Percentiles rank a stretch among this genome's conserved stretches.
Conservation (phyloP, 2,888 invertebrate species). For the Eudasyphora cyanicolor region DNA sequence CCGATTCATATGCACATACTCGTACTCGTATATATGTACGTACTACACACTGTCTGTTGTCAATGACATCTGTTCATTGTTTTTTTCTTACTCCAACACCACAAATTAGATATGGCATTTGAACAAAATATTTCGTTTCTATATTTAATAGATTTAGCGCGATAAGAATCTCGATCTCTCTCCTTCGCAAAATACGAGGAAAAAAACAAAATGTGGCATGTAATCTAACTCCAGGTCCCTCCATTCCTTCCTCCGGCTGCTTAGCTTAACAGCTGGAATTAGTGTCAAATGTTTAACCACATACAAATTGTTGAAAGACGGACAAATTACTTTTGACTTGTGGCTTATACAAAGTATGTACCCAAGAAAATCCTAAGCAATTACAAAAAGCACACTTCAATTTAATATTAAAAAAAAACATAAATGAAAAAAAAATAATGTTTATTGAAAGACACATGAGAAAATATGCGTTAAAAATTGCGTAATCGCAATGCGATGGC, state of each 20-base stretch:
- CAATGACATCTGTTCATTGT: no score
- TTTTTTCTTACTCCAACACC: no score
- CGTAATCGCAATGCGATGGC: constrained; percentile 47
- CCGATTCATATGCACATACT: no score
- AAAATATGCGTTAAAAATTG: constrained; percentile 51
- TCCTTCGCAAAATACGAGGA: background rate
- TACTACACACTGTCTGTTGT: no score
- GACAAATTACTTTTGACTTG: constrained; percentile 14
- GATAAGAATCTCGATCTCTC: constrained; percentile 14
- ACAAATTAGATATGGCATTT: background rate
- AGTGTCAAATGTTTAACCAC: constrained; percentile 17
- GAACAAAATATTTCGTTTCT: background rate
- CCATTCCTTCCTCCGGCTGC: background rate
- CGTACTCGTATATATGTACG: no score
- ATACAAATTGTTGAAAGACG: background rate
- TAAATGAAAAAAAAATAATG: background rate
- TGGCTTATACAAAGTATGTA: background rate
- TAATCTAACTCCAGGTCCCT: background rate
- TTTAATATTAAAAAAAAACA: background rate
- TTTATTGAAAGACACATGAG: background rate
- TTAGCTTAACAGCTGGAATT: constrained; percentile 2
- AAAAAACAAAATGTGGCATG: background rate
- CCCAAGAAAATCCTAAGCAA: background rate
- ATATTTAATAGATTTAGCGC: background rate
- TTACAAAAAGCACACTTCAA: constrained; percentile 1